Evolutionary conservation across 2,113 vertebrate genomes (phyloP).

Genomic region (Bubo scandiacus): DNA sequence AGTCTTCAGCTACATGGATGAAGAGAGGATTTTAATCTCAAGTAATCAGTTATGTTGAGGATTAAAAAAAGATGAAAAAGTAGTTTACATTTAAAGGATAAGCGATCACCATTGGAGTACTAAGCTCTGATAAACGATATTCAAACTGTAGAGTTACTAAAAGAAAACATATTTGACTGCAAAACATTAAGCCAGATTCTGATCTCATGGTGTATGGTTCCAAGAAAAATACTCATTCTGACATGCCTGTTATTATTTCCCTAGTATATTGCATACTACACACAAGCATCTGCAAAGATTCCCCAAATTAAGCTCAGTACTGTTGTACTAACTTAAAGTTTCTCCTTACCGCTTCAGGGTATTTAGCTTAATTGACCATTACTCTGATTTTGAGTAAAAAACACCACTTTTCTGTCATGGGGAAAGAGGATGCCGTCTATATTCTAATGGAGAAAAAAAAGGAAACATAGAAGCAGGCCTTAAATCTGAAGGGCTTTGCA

Average conservation of each 20-base stretch:
- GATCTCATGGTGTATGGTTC: constrained; percentile 34
- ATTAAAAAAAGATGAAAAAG: neutral
- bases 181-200: constrained; percentile 51
- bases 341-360: neutral
- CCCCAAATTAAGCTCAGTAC: neutral
- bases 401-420: neutral
- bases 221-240: constrained; percentile 50
- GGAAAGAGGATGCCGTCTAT: neutral
- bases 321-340: neutral
- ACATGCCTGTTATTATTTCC: constrained; percentile 50
- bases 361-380: neutral
- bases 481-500: neutral
- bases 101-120: neutral
- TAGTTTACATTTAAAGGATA: neutral
- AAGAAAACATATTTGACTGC: constrained; percentile 37
- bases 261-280: constrained; percentile 36
- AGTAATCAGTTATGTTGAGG: neutral
- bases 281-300: constrained; percentile 26
- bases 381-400: neutral
- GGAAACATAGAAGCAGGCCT: neutral
- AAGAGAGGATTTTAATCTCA: neutral
- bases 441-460: neutral
- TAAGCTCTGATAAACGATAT: constrained; percentile 11
- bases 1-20: constrained; percentile 76
- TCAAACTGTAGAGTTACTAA: neutral